Conservation (phyloP, 2,797 vertebrate species). For the Sebastes variabilis region DNA sequence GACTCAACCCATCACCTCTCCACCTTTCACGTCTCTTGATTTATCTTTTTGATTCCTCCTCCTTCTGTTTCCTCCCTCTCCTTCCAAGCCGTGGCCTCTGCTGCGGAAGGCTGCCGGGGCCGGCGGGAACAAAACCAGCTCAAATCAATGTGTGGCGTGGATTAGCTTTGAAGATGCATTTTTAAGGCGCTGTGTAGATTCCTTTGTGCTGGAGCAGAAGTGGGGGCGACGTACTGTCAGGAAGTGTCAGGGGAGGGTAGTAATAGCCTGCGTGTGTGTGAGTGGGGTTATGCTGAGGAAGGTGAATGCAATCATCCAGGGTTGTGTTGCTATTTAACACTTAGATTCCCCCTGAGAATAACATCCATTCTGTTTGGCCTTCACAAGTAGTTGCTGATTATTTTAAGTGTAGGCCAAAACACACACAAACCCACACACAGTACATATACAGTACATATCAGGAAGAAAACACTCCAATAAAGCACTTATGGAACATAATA, state of each 20-base stretch:
- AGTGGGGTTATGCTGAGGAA: constrained; percentile 10
- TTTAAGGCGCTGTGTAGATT: constrained; percentile 26
- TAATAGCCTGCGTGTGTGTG: constrained; percentile 28
- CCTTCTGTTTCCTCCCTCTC: background rate
- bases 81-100: background rate
- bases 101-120: background rate
- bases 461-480: background rate
- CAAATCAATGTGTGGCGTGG: constrained; percentile 45
- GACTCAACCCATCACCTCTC: constrained; percentile 30
- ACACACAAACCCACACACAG: background rate
- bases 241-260: constrained; percentile 15
- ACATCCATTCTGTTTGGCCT: constrained; percentile 37
- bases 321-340: constrained; percentile 47
- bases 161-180: constrained; percentile 50
- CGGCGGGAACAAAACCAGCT: constrained; percentile 1
- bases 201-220: constrained; percentile 28
- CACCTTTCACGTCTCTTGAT: constrained; percentile 23
- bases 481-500: background rate
- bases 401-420: constrained; percentile 20
- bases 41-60: constrained; percentile 18
- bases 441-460: background rate
- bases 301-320: constrained; percentile 41
- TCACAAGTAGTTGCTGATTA: constrained; percentile 27
- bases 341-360: constrained; percentile 40
- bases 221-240: constrained; percentile 30